Evolutionary conservation across 2,113 vertebrate genomes (phyloP).

Genomic region (Cephalopterus ornatus): DNA sequence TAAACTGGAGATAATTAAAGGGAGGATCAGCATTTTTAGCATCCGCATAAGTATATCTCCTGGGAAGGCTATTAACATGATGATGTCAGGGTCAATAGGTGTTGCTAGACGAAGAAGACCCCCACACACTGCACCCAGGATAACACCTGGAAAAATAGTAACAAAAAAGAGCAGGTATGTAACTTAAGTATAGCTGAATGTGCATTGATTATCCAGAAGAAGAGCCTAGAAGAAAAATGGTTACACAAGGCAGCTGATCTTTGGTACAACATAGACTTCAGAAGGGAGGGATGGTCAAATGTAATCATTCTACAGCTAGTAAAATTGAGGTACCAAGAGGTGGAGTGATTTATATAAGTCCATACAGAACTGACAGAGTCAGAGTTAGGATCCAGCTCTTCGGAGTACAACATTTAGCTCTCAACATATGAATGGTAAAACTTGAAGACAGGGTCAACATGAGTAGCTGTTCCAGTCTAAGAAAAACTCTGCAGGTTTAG

Average conservation of each 20-base stretch:
- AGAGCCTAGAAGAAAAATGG: not conserved
- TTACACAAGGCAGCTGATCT: not conserved
- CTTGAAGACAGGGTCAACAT: not conserved
- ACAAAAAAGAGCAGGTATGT: not conserved
- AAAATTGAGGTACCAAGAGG: not conserved
- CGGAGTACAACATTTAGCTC: not conserved
- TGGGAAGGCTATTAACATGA: slow-evolving; percentile 97
- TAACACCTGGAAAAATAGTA: slow-evolving; percentile 80
- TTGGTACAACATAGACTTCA: not conserved
- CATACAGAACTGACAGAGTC: not conserved
- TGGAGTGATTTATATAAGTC: not conserved
- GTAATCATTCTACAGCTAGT: too few species aligned
- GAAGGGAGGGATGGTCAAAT: not conserved
- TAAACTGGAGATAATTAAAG: slow-evolving; percentile 98
- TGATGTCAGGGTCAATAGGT: slow-evolving; percentile 90
- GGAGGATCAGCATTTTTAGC: slow-evolving; percentile 99
- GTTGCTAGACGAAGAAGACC: slow-evolving; percentile 88
- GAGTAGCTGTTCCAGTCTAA: not conserved
- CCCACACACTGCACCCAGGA: slow-evolving; percentile 89
- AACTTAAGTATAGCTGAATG: not conserved
- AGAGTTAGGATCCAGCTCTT: not conserved
- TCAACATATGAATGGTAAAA: not conserved
- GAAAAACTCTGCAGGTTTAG: not conserved
- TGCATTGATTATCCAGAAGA: not conserved
- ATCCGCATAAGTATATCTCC: slow-evolving; percentile 99